Base-by-base conservation (phyloP, 2,888 invertebrate genomes). In the Alviniconcha strummeri region DNA sequence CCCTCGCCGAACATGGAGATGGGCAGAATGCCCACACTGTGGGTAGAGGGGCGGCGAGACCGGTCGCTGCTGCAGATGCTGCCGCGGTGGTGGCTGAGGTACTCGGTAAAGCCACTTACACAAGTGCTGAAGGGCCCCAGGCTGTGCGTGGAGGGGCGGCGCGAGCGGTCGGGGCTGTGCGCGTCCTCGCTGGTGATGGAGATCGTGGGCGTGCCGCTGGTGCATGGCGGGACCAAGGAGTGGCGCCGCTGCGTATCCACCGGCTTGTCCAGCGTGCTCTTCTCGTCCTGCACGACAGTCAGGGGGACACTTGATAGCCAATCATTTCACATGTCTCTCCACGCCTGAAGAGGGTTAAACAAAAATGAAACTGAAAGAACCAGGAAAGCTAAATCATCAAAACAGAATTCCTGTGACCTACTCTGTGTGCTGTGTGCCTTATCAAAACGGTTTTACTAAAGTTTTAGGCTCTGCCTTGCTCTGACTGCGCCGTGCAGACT, bases 81-180 rank as follows among this genome's bases (percentile, higher is more conserved):
- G 67, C 84, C 84, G 67, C 87, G 87, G 72, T 84, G 83, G 69
- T 82, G 82, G 69, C 82, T 82, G 80, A 86, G 86, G 81, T 86
- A 88, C 81, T 88, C 88, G 67, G 86, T 85, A 77, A 87, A 82
- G 55, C 88, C 88, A 86, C 88, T 88, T 86, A 87, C 86, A 86
- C 87, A 86, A 85, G 87, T 86, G 84, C 84, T 85, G 84, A 88
- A 88, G 56, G 86, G 86, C 67, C 93, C 93, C 82, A 93, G 90
- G 86, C 93, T 93, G 87, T 93, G 93, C 11, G 93, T 92, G 84
- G 92, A 92, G 79, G 92, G 89, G 67, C 92, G 87, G 80, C 92
- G 89, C 19, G 90, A 88, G 81, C 89, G 88, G 84, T 90, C 91
- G n/a, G 87, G 85, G 57, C 89, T 88, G 64, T 86, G 87, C 78